Evolutionary conservation across 37 sponge, comb jelly and placozoan genomes (phyloP).

Genomic region (Ephydatia muelleri): DNA sequence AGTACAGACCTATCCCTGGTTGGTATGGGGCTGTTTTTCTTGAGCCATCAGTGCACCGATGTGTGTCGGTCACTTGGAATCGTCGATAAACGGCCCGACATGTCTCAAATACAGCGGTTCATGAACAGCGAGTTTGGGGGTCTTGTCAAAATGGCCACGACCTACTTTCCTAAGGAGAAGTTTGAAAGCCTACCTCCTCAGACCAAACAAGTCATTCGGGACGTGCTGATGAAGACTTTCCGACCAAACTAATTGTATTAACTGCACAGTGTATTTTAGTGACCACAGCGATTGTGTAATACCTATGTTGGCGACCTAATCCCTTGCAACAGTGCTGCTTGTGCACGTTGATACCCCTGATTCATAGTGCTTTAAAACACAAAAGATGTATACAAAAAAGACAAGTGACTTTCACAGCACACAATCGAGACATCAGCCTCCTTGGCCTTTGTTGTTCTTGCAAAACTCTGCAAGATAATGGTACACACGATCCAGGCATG

Average conservation of each 20-base stretch:
- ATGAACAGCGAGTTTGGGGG: not conserved
- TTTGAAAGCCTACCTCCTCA: slow-evolving; percentile 4
- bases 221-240: not conserved
- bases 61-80: not conserved
- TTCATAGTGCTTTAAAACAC: not conserved
- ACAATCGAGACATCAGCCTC: not conserved
- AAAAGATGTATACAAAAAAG: slow-evolving; percentile 26
- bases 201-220: not conserved
- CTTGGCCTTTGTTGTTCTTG: slow-evolving; percentile 52
- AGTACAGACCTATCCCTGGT: no score
- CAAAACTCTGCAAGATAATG: slow-evolving; percentile 37
- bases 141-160: not conserved
- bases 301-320: no score
- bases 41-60: slow-evolving; percentile 8
- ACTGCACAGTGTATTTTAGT: no score
- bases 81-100: not conserved
- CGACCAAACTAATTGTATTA: not conserved
- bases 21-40: slow-evolving; percentile 15
- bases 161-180: not conserved
- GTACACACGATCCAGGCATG: not conserved
- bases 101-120: not conserved
- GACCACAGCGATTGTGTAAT: no score
- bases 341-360: no score
- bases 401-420: not conserved
- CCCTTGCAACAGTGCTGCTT: no score